Evolutionary conservation across 2,888 invertebrate genomes (phyloP), one percentile per base, ranked within the genome.

Genomic region (Erebia palarica): DNA sequence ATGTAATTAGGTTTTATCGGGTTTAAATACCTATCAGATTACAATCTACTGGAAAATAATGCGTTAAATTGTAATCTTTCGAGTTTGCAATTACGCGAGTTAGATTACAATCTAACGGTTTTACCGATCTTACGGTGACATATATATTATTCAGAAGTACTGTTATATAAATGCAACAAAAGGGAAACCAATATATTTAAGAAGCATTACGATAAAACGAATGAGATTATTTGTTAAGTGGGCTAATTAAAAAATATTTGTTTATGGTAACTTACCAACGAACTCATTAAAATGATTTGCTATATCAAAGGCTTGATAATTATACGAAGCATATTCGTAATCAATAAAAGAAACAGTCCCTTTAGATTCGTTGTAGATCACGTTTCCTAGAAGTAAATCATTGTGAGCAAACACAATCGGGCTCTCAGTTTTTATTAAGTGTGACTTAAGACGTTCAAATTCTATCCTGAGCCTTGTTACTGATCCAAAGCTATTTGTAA

Each of bases 261-360:
- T 16, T 7, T 57, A 14, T 51, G 8, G 11, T 21, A 44, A 91
- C 93, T 94, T 90, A 96, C 99, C 99, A 78, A 97, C 98, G 93
- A 97, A 99, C 94, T 99, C 99, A 81, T 97, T 96, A 92, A 99
- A 99, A 94, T 99, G 99, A 93, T 99, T 99, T 65, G 97, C 99
- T 86, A 99, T 98, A 89, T 99, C 99, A 88, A 95, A 99, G 10
- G 98, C 97, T 90, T 98, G 98, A 90, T 97, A 98, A 93, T 99
- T 99, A 84, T 96, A 96, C 73, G 95, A 96, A 18, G 98, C 97
- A 90, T 99, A 99, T 90, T 99, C 99, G 89, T 97, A 99, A 92
- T 99, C 99, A 82, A 99, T 99, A 87, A 99, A 99, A 64, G 96
- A 96, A 63, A 99, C 96, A 71, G 91, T 94, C 78, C 95, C 94